Evolutionary conservation across 2,797 vertebrate genomes (phyloP), one percentile per base, ranked within the genome.

Genomic region (Leptodactylus fallax): DNA sequence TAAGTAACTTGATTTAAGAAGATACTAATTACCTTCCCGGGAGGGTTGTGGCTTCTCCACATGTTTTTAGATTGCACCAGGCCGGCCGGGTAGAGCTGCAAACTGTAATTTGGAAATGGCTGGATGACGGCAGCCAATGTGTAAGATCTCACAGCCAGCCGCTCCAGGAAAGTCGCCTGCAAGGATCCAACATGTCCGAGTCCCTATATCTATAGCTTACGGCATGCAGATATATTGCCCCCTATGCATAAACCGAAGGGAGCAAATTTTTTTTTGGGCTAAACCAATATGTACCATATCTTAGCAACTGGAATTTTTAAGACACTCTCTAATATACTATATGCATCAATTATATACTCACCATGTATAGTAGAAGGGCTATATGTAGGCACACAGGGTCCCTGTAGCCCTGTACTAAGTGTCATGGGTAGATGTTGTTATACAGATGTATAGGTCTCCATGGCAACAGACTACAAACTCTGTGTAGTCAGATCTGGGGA

Each of bases 11-110:
- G 23, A 83, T 55, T 53, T 69, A 27, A 83, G 53, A 69, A 69
- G n/a, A 49, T 83, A 83, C 65, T 84, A 85, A 85, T 77, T 76
- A 72, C 21, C n/a, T n/a, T 72, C 83, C 36, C 83, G 3, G 77
- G 83, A 36, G 72, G n/a, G 16, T 55, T 77, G 72, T 51, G 72
- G 58, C 16, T 85, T 23, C 45, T 61, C 71, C 72, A 63, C 27
- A 9, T 61, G 45, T 49, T 23, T 85, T 2, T 45, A n/a, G 16
- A 71, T 60, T 8, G 19, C 36, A 84, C 71, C 45, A 49, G 72
- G 47, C 56, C 72, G 36, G 55, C 21, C 7, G 51, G 65, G 49
- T 0, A n/a, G 53, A 53, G 63, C 63, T 83, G 63, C 49, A 63
- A 83, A n/a, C n/a, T n/a, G 8, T 51, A 67, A 14, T 14, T 67